Evolutionary conservation across 92 coral and sea anemone species (phyloP), one percentile per base, ranked within the genome.

Genomic region (Phenganax stokvisi): DNA sequence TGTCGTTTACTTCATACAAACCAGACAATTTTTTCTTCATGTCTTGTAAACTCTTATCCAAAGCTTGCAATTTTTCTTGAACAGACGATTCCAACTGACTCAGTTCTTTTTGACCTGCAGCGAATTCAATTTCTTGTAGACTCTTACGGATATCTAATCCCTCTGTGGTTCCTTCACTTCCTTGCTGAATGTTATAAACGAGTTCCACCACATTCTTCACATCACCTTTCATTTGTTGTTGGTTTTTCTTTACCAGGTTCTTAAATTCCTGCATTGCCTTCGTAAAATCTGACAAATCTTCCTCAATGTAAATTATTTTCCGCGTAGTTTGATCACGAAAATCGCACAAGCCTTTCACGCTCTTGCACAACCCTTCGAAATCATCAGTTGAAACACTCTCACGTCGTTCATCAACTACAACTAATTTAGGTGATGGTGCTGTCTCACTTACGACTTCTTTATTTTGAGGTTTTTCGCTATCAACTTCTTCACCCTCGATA

Each of bases 1-100:
- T 79, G 6, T 63, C 83, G 5, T 79, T 62, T 73, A 79, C 65
- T 47, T 79, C 83, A 47, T 65, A 62, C 52, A 79, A 79, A 27
- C 56, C 61, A 27, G 65, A 79, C 16, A 79, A 51, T 6, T 79
- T 62, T 63, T 79, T 30, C 51, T 54, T 62, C 83, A 79, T 20
- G 51, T 79, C 83, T 79, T 63, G 74, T 52, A 79, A 63, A 65
- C 37, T 54, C n/a, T 79, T 63, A 10, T 52, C 12, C 62, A 54
- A 16, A 64, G 9, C 47, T 79, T 79, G 61, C 12, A 79, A 27
- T 65, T 62, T 62, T 54, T 17, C 62, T 63, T 79, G 53, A 13
- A 63, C 28, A 30, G 73, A 68, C 8, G 53, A 30, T 37, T 68
- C 73, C 53, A 68, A 37, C 52, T 68, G 73, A n/a, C 73, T 68